A percentile compares a stretch with the other conserved stretches of the same genome.
phyloP scores from a whole-genome alignment of 2,797 vertebrate species.

The Ispidina picta region DNA sequence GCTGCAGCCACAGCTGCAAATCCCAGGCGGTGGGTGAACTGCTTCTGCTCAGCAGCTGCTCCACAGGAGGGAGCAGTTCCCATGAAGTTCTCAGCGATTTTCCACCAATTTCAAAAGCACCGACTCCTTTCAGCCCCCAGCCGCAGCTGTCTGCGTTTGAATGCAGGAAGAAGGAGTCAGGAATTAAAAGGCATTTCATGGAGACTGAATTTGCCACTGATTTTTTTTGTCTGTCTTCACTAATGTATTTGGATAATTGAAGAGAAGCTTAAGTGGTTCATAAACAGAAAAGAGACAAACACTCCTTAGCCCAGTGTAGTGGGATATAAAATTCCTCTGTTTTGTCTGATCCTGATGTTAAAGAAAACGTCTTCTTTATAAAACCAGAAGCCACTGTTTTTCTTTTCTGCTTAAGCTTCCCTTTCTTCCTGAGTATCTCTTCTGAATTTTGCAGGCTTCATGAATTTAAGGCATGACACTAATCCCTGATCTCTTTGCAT shows the following conservation, averaged over 20 bases:
- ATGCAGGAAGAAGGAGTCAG: not conserved
- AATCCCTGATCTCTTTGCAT: not conserved
- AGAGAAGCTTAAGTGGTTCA: constrained; percentile 11
- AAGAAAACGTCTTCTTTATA: not conserved
- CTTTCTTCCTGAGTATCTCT: not conserved
- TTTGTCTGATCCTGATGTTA: not conserved
- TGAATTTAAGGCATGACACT: not conserved
- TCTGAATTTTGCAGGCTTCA: constrained; percentile 5
- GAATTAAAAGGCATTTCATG: not conserved
- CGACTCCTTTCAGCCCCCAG: not conserved
- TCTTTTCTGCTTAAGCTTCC: not conserved
- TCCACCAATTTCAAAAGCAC: not conserved
- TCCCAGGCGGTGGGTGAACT: not conserved
- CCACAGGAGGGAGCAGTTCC: constrained; percentile 63
- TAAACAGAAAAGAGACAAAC: not conserved
- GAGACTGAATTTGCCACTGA: constrained; percentile 22
- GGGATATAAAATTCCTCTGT: not conserved
- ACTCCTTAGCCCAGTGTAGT: not conserved
- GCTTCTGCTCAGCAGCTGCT: constrained; percentile 43
- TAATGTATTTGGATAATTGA: constrained; percentile 23
- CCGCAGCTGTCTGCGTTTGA: not conserved
- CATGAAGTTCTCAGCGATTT: not conserved
- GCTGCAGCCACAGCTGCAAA: not conserved
- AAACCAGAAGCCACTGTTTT: not conserved
- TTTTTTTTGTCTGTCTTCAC: not conserved